phyloP scores from a whole-genome alignment of 2,797 vertebrate species.

The Synaphobranchus kaupii region DNA sequence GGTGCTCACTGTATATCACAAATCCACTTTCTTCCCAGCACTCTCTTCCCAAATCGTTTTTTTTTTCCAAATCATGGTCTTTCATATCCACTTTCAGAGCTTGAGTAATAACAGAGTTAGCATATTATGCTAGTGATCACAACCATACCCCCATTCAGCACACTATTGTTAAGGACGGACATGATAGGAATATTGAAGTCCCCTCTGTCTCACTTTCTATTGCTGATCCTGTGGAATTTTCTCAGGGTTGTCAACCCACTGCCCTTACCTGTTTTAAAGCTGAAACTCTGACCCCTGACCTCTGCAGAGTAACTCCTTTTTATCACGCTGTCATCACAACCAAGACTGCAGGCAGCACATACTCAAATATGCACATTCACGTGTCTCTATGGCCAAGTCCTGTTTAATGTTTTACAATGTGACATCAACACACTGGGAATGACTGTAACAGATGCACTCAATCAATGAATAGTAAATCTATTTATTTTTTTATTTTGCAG shows the following conservation, averaged over 20 bases:
- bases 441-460: conserved; percentile 1
- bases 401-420: neutral
- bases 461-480: neutral
- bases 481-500: neutral
- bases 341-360: conserved; percentile 18
- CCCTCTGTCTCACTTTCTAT: conserved; percentile 17
- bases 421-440: neutral
- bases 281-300: conserved; percentile 57
- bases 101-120: neutral
- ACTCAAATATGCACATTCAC: conserved; percentile 17
- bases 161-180: neutral
- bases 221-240: conserved; percentile 43
- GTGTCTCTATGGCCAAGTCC: neutral
- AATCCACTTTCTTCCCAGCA: neutral
- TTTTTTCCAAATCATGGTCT: neutral
- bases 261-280: conserved; percentile 52
- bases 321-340: conserved; percentile 11
- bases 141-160: neutral
- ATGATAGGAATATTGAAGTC: neutral
- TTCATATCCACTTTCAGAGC: neutral
- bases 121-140: neutral
- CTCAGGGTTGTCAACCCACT: conserved; percentile 63
- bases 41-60: neutral
- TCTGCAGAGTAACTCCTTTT: conserved; percentile 19
- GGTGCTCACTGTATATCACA: neutral